Evolutionary conservation across 2,113 vertebrate species (phyloP).

Genomic region (Phyllostomus discolor): DNA sequence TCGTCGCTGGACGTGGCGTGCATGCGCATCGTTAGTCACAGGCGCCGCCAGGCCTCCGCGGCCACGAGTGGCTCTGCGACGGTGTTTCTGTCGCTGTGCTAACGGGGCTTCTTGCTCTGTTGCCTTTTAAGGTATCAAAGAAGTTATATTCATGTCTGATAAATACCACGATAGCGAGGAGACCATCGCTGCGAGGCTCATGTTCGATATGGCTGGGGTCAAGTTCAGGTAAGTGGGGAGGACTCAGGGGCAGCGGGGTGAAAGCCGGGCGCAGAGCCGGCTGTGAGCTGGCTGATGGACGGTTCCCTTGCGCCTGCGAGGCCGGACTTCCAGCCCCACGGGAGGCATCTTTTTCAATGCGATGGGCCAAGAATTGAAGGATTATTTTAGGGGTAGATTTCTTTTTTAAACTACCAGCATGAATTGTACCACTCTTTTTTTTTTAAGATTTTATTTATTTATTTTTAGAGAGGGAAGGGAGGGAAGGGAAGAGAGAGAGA

Average conservation of each 20-base stretch:
- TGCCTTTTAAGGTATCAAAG: constrained; percentile 87
- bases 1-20: background rate
- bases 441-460: too few relatives aligned
- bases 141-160: constrained; percentile 95
- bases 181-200: constrained; percentile 88
- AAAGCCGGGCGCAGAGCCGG: background rate
- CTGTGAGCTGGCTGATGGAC: background rate
- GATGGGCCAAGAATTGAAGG: constrained; percentile 1
- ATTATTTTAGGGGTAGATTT: constrained; percentile 35
- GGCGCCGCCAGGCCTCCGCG: background rate
- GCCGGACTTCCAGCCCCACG: background rate
- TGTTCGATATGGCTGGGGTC: constrained; percentile 89
- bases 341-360: background rate
- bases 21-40: background rate
- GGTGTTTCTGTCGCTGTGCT: background rate
- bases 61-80: too few relatives aligned
- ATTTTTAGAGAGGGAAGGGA: too few relatives aligned
- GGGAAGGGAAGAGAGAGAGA: too few relatives aligned
- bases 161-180: constrained; percentile 90
- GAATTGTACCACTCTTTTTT: too few relatives aligned
- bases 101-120: background rate
- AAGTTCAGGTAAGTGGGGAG: constrained; percentile 83
- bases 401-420: background rate
- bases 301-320: background rate
- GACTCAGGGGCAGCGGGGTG: fast-evolving